These are phyloP conservation scores for Taphrorychus bicolor DNA, from an alignment of 2,888 invertebrate genomes.

Conservation along the genomic window DNA sequence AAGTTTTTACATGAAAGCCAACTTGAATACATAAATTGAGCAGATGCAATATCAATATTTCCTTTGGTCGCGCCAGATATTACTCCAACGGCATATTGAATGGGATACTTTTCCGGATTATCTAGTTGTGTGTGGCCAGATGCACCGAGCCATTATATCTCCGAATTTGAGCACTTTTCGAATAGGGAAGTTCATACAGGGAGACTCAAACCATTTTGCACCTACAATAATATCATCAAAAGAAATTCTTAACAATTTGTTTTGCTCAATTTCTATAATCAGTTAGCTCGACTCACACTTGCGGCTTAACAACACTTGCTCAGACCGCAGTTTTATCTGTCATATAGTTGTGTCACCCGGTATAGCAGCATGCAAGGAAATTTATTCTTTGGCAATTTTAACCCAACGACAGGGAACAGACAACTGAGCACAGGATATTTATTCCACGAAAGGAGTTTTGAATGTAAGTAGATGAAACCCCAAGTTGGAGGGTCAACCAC, in stretches of 20 bases:
- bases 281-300: too few species aligned
- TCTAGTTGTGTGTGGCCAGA: conserved; percentile 21
- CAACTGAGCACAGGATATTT: conserved; percentile 39
- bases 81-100: conserved; percentile 26
- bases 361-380: conserved; percentile 5
- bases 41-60: conserved; percentile 40
- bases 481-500: conserved; percentile 61
- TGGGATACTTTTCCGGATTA: conserved; percentile 28
- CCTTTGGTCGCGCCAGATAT: conserved; percentile 29
- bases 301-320: too few species aligned
- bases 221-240: too few species aligned
- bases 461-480: conserved; percentile 56
- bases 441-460: conserved; percentile 54
- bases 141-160: conserved; percentile 10
- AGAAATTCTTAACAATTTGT: too few species aligned
- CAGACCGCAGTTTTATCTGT: too few species aligned
- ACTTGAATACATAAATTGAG: conserved; percentile 37
- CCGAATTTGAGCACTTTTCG: not conserved
- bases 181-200: not conserved
- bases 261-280: too few species aligned
- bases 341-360: too few species aligned
- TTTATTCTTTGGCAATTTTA: conserved; percentile 39
- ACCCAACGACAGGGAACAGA: conserved; percentile 33
- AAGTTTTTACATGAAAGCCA: conserved; percentile 33
- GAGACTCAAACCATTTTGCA: not conserved